Base-by-base conservation (phyloP, 2,113 vertebrate genomes). In the Eulemur rufifrons region DNA sequence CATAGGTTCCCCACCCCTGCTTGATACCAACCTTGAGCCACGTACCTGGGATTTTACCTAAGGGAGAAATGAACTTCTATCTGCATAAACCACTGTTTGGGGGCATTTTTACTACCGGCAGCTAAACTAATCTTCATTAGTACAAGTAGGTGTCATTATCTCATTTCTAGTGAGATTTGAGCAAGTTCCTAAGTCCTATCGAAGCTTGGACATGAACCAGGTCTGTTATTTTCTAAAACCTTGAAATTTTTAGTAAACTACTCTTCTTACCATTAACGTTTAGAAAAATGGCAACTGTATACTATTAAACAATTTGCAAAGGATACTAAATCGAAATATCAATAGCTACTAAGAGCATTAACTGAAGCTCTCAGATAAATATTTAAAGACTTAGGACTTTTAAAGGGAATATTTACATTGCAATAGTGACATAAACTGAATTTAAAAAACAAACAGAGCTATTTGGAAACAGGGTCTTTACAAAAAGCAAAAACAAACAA, bases 221-320 rank as follows among this genome's bases (percentile, higher is more conserved):
- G 39, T 71, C 74, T 52, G 23, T 69, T 87, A 78, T 66, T 68
- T 42, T 93, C 68, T 86, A 73, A 97, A 86, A 66, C 11, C 68
- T 61, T 52, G 61, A 42, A 86, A 42, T 78, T 94, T 95, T 90
- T 80, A 92, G 85, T 27, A 92, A 89, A 82, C 95, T 71, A 20
- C 29, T 81, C 59, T 83, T 54, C 68, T 81, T 80, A 54, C 71
- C 81, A 54, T 68, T 32, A 78, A 50, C 6, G 34, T 82, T 52
- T 52, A 78, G 89, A 83, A 89, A 92, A 82, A 87, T 3, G 27
- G 68, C 81, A 93, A 86, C 66, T 84, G 42, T 76, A 25, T 25
- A 47, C 39, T 90, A 37, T 78, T 78, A 86, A 69, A 56, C 32
- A 45, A 77, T 90, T 73, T 86, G 74, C 56, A 86, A 89, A 77